phyloP scores from a whole-genome alignment of 2,888 invertebrate species.

The Catonia carolina region DNA sequence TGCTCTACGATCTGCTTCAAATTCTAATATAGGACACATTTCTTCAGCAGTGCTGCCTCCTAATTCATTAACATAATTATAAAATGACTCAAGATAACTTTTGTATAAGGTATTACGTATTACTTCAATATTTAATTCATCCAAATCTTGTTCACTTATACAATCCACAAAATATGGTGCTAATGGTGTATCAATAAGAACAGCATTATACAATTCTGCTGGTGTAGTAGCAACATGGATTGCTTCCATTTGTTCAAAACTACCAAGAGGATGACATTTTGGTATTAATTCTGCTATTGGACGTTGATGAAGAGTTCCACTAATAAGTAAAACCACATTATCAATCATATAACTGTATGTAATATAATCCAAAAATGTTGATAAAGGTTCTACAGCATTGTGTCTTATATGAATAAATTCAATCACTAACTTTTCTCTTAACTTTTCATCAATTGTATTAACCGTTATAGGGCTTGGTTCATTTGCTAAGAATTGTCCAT shows the following conservation, averaged over 20 bases:
- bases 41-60: conserved; percentile 96
- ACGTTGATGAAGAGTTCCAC: conserved; percentile 95
- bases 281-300: conserved; percentile 96
- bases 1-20: conserved; percentile 97
- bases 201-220: conserved; percentile 97
- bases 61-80: conserved; percentile 85
- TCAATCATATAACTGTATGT: conserved; percentile 99
- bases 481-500: conserved; percentile 94
- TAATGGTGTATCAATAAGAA: conserved; percentile 96
- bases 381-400: conserved; percentile 92
- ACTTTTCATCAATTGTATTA: conserved; percentile 94
- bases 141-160: conserved; percentile 98
- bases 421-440: conserved; percentile 94
- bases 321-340: conserved; percentile 95
- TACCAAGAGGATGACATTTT: conserved; percentile 97
- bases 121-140: conserved; percentile 99
- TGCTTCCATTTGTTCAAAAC: conserved; percentile 98
- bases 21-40: conserved; percentile 99
- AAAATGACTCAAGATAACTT: conserved; percentile 92
- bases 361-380: conserved; percentile 96
- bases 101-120: conserved; percentile 98
- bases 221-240: conserved; percentile 98
- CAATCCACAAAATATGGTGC: conserved; percentile 99
- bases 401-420: conserved; percentile 97
- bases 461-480: conserved; percentile 96